Evolutionary conservation across 2,888 invertebrate species (phyloP).

Genomic region (Nebria brevicollis): DNA sequence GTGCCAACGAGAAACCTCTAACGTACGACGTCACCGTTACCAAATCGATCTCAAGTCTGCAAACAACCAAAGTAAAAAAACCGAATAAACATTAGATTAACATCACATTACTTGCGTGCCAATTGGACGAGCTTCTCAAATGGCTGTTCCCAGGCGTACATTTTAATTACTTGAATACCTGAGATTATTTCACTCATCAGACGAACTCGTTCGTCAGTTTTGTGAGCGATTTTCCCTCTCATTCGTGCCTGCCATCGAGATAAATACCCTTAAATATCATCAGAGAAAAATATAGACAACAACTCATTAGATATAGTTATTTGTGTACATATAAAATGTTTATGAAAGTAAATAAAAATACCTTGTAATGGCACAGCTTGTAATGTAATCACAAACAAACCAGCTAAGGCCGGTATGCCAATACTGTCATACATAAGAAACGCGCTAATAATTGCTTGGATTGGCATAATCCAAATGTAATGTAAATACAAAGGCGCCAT

Average conservation of each 20-base stretch:
- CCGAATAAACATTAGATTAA: not conserved
- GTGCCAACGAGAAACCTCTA: constrained; percentile 71
- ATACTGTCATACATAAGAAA: constrained; percentile 69
- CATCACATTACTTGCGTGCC: constrained; percentile 67
- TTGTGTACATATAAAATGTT: not conserved
- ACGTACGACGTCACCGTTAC: constrained; percentile 74
- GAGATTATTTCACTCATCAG: constrained; percentile 80
- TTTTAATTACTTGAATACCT: constrained; percentile 80
- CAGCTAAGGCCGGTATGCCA: constrained; percentile 69
- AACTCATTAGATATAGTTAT: not conserved
- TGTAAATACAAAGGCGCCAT: constrained; percentile 75
- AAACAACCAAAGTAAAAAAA: constrained; percentile 42
- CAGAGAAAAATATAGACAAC: no score
- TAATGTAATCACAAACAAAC: constrained; percentile 68
- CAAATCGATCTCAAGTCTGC: constrained; percentile 76
- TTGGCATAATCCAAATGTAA: constrained; percentile 83
- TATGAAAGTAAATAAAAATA: constrained; percentile 50
- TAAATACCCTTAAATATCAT: constrained; percentile 60
- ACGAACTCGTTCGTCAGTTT: constrained; percentile 74
- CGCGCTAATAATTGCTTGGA: constrained; percentile 75
- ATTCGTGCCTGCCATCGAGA: constrained; percentile 63
- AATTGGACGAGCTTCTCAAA: constrained; percentile 72
- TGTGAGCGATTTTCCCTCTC: constrained; percentile 63
- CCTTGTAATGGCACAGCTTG: constrained; percentile 67
- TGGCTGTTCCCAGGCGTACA: constrained; percentile 82